These are phyloP conservation scores for Lineus longissimus DNA, from an alignment of 1,140 invertebrate species.

Conservation along the genomic window DNA sequence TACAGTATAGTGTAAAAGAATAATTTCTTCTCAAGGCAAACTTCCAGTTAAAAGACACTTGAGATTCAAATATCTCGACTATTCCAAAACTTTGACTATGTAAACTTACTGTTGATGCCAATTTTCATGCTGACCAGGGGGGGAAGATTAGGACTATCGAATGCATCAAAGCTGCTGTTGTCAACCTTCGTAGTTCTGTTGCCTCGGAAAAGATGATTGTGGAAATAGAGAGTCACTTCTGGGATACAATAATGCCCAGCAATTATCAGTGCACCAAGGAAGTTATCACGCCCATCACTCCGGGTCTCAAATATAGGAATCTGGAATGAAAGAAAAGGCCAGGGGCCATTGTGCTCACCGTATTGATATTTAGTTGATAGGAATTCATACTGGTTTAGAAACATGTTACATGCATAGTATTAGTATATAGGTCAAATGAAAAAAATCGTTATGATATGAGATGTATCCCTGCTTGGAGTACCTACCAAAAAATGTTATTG, in stretches of 20 bases:
- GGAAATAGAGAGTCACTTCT: constrained; percentile 86
- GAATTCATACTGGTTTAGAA: no score
- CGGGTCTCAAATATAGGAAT: constrained; percentile 85
- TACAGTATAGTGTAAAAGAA: no score
- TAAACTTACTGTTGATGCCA: constrained; percentile 48
- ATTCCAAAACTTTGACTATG: not conserved
- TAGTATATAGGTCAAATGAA: not conserved
- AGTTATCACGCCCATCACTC: constrained; percentile 87
- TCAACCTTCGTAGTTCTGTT: constrained; percentile 85
- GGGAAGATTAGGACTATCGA: constrained; percentile 82
- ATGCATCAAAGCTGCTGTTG: constrained; percentile 77
- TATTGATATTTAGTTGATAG: no score
- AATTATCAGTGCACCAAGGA: constrained; percentile 82
- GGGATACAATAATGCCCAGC: constrained; percentile 89
- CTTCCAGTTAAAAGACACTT: constrained; percentile 4
- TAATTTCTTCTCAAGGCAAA: constrained; percentile 2
- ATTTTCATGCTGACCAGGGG: constrained; percentile 79
- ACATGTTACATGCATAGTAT: not conserved
- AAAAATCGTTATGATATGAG: no score
- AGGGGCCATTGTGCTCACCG: no score
- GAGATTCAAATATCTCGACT: not conserved
- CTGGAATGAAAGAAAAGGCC: constrained; percentile 63
- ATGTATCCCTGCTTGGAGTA: no score
- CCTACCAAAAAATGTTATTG: no score
- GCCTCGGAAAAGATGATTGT: constrained; percentile 81